These are phyloP conservation scores for Gortyna flavago DNA, from an alignment of 2,888 invertebrate genomes.

Conservation along the genomic window DNA sequence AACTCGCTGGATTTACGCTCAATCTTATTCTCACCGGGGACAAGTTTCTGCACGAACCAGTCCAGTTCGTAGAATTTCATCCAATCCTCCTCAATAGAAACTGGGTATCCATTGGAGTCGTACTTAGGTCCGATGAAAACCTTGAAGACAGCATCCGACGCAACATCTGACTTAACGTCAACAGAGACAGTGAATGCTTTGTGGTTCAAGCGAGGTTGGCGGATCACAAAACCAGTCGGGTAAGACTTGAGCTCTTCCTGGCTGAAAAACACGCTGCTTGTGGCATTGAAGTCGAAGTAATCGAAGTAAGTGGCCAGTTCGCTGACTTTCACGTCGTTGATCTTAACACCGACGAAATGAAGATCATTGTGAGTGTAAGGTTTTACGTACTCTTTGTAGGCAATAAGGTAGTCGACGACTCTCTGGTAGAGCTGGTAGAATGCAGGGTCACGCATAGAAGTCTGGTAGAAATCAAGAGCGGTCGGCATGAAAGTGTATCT, in stretches of 20 bases:
- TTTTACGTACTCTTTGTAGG: slow-evolving; percentile 90
- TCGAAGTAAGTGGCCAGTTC: slow-evolving; percentile 92
- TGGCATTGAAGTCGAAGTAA: slow-evolving; percentile 91
- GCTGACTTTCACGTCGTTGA: slow-evolving; percentile 91
- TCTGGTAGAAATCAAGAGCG: slow-evolving; percentile 91
- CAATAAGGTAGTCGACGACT: slow-evolving; percentile 89
- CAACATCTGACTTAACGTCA: slow-evolving; percentile 90
- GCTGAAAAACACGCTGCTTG: slow-evolving; percentile 85
- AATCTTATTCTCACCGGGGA: slow-evolving; percentile 91
- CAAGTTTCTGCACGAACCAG: slow-evolving; percentile 90
- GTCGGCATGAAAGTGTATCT: slow-evolving; percentile 88
- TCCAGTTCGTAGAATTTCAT: slow-evolving; percentile 91
- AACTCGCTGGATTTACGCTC: slow-evolving; percentile 92
- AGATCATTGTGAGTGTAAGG: slow-evolving; percentile 91
- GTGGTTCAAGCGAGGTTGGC: slow-evolving; percentile 93
- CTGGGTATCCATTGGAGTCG: slow-evolving; percentile 88
- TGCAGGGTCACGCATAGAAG: slow-evolving; percentile 93
- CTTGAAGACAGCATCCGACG: slow-evolving; percentile 90
- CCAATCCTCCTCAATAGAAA: slow-evolving; percentile 89
- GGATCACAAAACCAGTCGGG: slow-evolving; percentile 87
- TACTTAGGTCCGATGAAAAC: slow-evolving; percentile 93
- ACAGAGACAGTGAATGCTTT: slow-evolving; percentile 91
- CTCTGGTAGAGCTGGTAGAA: slow-evolving; percentile 92
- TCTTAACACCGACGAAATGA: slow-evolving; percentile 90
- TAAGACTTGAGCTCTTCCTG: slow-evolving; percentile 79